Evolutionary conservation across 2,888 invertebrate species (phyloP).

Genomic region (Phalera bucephala): DNA sequence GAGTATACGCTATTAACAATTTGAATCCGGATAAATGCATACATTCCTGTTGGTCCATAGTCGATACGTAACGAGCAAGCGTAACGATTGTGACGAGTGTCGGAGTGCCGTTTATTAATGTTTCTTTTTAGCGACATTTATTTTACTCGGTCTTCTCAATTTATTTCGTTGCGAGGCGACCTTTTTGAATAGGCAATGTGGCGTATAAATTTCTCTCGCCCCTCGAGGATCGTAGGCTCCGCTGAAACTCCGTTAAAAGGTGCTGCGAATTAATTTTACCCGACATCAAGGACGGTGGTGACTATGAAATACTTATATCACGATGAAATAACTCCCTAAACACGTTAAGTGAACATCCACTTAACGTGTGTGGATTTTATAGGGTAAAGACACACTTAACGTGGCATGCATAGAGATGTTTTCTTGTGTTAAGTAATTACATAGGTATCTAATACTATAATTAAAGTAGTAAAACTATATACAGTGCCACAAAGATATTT

Average conservation of each 20-base stretch:
- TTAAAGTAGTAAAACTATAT: too few relatives aligned
- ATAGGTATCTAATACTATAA: too few relatives aligned
- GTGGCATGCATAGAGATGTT: too few relatives aligned
- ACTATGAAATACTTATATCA: slow-evolving; percentile 57
- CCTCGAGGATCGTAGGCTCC: slow-evolving; percentile 42
- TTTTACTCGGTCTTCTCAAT: too few relatives aligned
- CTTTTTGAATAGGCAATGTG: slow-evolving; percentile 69
- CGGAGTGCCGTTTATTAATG: slow-evolving; percentile 43
- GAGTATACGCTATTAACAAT: too few relatives aligned
- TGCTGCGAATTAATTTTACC: slow-evolving; percentile 67
- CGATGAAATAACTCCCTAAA: too few relatives aligned
- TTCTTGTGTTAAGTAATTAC: too few relatives aligned
- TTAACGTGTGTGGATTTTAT: neutral
- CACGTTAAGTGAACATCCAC: slow-evolving; percentile 32
- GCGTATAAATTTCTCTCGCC: slow-evolving; percentile 60
- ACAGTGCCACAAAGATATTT: too few relatives aligned
- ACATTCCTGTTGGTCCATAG: slow-evolving; percentile 30
- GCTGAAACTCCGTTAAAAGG: slow-evolving; percentile 56
- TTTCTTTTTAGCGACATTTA: slow-evolving; percentile 37
- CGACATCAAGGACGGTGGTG: slow-evolving; percentile 58
- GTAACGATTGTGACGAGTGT: too few relatives aligned
- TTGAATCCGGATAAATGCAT: slow-evolving; percentile 37
- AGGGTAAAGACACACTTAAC: too few relatives aligned
- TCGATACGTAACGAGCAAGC: slow-evolving; percentile 20
- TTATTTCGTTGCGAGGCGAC: too few relatives aligned